Evolutionary conservation across 2,888 invertebrate genomes (phyloP), one percentile per base, ranked within the genome.

Genomic region (Melitaea athalia): DNA sequence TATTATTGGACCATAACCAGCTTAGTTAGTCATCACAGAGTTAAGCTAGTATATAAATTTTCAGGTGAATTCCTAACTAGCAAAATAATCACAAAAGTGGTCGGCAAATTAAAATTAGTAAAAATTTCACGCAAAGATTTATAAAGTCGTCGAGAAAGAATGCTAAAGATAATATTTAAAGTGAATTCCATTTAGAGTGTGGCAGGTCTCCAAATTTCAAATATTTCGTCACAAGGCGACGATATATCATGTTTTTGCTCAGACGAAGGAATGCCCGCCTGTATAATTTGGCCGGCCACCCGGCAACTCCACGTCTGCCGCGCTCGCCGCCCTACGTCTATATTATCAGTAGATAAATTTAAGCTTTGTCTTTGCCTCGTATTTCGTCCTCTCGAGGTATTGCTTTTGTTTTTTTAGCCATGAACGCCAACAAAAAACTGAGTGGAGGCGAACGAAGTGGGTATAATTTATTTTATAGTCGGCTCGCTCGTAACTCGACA

Each of bases 321-420:
- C 83, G 83, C 83, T 81, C 86, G 85, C 87, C 88, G 87, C 85
- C 89, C 89, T 91, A 91, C 91, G 91, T 92, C 92, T 92, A 92
- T 91, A 92, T 92, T 92, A 92, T 92, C 92, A 91, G 92, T 92
- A 92, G 92, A 92, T 92, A 92, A 91, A 91, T 92, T 92, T 88
- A 87, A 89, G 90, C 91, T 91, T 91, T 92, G 92, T 92, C 92
- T 92, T 92, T 92, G 91, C 89, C 87, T 92, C 91, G 90, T 91
- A 92, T 91, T 91, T 92, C 91, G 92, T 91, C 89, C 90, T 91
- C 89, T 88, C 85, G 85, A 90, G 85, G 88, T 88, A 89, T 89
- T 82, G 85, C 89, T 89, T 91, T 92, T 89, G 85, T 86, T 86
- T 57, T 57, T 88, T 85, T 85, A 83, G 84, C 85, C 81, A 82